Conservation (phyloP, 2,113 vertebrate genomes). For the Phaethon lepturus region DNA sequence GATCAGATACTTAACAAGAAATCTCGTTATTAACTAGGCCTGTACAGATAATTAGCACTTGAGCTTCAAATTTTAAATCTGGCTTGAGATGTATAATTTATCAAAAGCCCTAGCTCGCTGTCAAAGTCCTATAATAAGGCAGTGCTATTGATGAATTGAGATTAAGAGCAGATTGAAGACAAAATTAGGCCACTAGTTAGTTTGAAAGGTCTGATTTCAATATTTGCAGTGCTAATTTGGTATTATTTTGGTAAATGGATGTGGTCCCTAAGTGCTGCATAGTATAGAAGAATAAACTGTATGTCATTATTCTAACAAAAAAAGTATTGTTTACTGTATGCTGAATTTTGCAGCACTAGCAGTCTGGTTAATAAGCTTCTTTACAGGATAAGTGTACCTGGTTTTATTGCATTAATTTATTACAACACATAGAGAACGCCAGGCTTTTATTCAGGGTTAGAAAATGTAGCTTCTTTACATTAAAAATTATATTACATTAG, state of each 20-base stretch:
- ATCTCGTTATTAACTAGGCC: constrained; percentile 99
- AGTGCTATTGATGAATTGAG: constrained; percentile 97
- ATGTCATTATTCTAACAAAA: constrained; percentile 79
- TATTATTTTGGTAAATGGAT: constrained; percentile 90
- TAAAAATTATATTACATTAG: constrained; percentile 74
- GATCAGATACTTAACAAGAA: constrained; percentile 99
- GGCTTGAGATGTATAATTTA: constrained; percentile 98
- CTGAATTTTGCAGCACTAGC: constrained; percentile 78
- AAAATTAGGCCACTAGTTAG: constrained; percentile 89
- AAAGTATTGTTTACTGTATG: constrained; percentile 75
- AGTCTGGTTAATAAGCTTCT: constrained; percentile 80
- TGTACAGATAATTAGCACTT: constrained; percentile 99
- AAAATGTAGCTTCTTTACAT: constrained; percentile 72
- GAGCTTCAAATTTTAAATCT: constrained; percentile 99
- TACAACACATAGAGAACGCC: constrained; percentile 70
- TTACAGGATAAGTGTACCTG: constrained; percentile 79
- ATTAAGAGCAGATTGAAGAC: constrained; percentile 95
- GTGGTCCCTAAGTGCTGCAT: constrained; percentile 74
- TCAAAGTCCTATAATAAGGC: constrained; percentile 94
- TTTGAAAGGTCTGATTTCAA: constrained; percentile 89
- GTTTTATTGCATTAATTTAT: constrained; percentile 79
- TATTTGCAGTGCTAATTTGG: constrained; percentile 93
- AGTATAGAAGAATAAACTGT: constrained; percentile 76
- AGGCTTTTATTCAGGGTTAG: constrained; percentile 72
- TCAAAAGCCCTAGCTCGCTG: constrained; percentile 93